Evolutionary conservation across 2,888 invertebrate species (phyloP), one percentile per base, ranked within the genome.

Genomic region (Heliconius ethilla): DNA sequence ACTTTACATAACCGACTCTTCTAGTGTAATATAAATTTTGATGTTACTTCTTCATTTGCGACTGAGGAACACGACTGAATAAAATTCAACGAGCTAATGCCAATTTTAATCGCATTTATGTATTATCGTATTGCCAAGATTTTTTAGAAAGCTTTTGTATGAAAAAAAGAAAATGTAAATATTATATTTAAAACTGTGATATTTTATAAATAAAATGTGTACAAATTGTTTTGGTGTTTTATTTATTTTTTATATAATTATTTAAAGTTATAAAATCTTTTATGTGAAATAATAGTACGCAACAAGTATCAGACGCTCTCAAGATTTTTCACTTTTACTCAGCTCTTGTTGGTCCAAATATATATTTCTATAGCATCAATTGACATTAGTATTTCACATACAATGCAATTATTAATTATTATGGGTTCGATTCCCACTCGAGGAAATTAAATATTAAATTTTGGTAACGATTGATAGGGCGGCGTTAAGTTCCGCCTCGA

Each of bases 161-260:
- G 75, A 75, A 77, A 77, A 84, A 82, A 79, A 85, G 82, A 22
- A 18, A 7, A 18, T 89, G 88, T 91, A 90, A 89, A 89, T 89
- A 87, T 85, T 89, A 89, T 92, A 91, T 87, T 88, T 89, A 89
- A 85, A 86, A 86, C 87, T 87, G 87, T 87, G 87, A 87, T 87
- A 87, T 87, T 87, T 87, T 86, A 83, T 83, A 83, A 85, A 84
- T 81, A 81, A 82, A 82, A 79, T 72, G 77, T 78, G 79, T 79
- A 82, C 76, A 83, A 79, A 81, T 75, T 65, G 69, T 29, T 65
- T 6, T 72, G 40, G 22, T 22, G 33, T 79, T 80, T 70, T 55
- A n/a, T 78, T 69, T 65, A 77, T 77, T 74, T 7, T n/a, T 22
- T 51, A 18, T 51, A 51, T 7, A 18, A 51, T 51, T 51, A 51